Evolutionary conservation across 2,113 vertebrate species (phyloP).

Genomic region (Shinisaurus crocodilurus): DNA sequence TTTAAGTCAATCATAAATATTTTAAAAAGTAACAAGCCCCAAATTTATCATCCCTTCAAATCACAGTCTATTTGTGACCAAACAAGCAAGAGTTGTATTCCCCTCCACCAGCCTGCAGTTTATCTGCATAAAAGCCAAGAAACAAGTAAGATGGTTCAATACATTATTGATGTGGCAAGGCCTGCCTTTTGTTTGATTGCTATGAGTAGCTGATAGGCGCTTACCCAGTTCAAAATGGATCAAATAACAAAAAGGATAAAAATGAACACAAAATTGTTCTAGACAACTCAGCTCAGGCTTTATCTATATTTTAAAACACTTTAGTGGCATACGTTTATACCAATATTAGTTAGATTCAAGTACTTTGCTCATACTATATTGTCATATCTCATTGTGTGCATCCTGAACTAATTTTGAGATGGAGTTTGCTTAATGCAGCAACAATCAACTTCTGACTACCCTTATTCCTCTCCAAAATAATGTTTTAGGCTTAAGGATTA

Average conservation of each 20-base stretch:
- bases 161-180: background rate
- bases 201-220: background rate
- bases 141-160: slow-evolving; percentile 5
- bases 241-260: slow-evolving; percentile 11
- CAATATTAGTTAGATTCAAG: background rate
- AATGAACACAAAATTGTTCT: background rate
- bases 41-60: background rate
- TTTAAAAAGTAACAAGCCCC: background rate
- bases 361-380: background rate
- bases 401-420: background rate
- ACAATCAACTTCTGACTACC: background rate
- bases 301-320: background rate
- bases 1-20: background rate
- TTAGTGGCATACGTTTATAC: background rate
- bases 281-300: background rate
- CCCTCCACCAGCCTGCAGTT: background rate
- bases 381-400: background rate
- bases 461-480: background rate
- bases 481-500: background rate
- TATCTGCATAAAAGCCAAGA: background rate
- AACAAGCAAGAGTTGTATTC: background rate
- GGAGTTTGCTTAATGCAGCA: background rate
- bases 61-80: background rate
- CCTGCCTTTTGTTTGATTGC: background rate
- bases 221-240: background rate